phyloP scores from a whole-genome alignment of 2,113 vertebrate species.

The Thunnus thynnus region DNA sequence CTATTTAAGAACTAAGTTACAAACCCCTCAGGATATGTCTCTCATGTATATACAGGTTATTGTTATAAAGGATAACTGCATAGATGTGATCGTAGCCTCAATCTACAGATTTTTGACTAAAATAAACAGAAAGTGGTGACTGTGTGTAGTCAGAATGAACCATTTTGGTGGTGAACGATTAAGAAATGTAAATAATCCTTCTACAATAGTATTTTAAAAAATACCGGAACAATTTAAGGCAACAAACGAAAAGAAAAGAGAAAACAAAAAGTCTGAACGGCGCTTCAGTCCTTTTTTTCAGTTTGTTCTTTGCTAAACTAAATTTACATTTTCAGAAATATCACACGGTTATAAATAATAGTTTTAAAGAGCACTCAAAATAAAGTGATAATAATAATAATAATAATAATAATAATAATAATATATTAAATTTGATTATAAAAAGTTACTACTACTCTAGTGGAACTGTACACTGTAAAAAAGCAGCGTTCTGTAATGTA shows the following conservation, averaged over 20 bases:
- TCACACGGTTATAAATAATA: slow-evolving; percentile 89
- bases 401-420: slow-evolving; percentile 81
- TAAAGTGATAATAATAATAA: slow-evolving; percentile 79
- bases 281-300: slow-evolving; percentile 50
- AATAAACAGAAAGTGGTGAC: slow-evolving; percentile 16
- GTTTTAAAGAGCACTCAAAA: slow-evolving; percentile 87
- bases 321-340: slow-evolving; percentile 80
- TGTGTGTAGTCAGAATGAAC: slow-evolving; percentile 36
- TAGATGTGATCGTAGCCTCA: slow-evolving; percentile 40
- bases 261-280: not conserved
- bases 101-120: slow-evolving; percentile 25
- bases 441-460: slow-evolving; percentile 85
- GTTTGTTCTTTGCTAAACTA: slow-evolving; percentile 82
- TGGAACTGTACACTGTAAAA: slow-evolving; percentile 90
- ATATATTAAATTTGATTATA: slow-evolving; percentile 96
- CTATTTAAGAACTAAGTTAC: not conserved
- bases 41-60: slow-evolving; percentile 4
- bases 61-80: slow-evolving; percentile 55
- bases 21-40: not conserved
- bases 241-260: slow-evolving; percentile 30
- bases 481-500: slow-evolving; percentile 78
- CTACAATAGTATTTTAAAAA: slow-evolving; percentile 38
- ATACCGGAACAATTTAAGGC: slow-evolving; percentile 57
- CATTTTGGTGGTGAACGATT: not conserved
- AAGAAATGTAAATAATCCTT: slow-evolving; percentile 40